Base-by-base conservation (phyloP, 2,797 vertebrate genomes). In the Pterois miles region DNA sequence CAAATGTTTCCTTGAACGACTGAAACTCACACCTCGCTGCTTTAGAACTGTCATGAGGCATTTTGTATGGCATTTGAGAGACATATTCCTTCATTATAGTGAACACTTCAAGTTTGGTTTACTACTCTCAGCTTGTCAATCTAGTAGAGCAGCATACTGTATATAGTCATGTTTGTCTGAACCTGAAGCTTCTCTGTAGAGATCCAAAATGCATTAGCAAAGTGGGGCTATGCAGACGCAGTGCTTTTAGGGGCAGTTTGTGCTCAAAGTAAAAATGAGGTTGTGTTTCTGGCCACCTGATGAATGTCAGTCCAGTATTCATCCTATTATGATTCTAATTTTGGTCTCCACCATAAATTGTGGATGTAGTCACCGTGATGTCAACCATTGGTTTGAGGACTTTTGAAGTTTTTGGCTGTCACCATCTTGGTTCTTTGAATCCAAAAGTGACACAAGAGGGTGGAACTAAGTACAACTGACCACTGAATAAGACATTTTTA, bases 31-130 rank as follows among this genome's bases (percentile, higher is more conserved):
- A 12, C 25, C 31, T 27, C 13, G 14, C 50, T 34, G 34, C 33
- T 58, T 40, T n/a, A 31, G 5, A 67, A 52, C 52, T 53, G 43
- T 36, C 50, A 57, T 25, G 31, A 63, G 22, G 23, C 69, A 60
- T 56, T 46, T 69, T 27, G 33, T 50, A 36, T 59, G 38, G 5
- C 8, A 71, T 58, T 54, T 65, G 48, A 34, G 27, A 40, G 13
- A 68, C 56, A 65, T 54, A 29, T 50, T 34, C 23, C 27, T 65
- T 64, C n/a, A 65, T 71, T 66, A 34, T 36, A 16, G 71, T 20
- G 18, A 70, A 14, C 27, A 43, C 4, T 11, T 29, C 10, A 40
- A 34, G 33, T 72, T 66, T 68, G 40, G 12, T 76, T 70, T 31
- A 31, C 36, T 48, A 57, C n/a, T 56, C 14, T 71, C 22, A 20